Percentiles rank a stretch among this genome's conserved stretches.
phyloP scores from a whole-genome alignment of 2,888 invertebrate species.

The Pollenia griseotomentosa region DNA sequence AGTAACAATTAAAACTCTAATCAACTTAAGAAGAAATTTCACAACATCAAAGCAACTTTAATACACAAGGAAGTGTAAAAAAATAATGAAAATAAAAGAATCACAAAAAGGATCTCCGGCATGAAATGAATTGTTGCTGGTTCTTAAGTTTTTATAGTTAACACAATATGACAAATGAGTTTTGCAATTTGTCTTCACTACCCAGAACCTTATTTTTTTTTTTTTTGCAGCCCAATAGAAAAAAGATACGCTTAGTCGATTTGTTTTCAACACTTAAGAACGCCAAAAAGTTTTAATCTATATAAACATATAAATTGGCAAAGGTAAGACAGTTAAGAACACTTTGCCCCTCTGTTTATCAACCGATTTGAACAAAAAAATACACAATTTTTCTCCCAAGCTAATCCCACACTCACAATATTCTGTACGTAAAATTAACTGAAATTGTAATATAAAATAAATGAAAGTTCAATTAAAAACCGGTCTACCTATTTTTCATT shows the following conservation, averaged over 20 bases:
- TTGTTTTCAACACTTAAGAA: neutral
- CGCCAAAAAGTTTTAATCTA: too few relatives aligned
- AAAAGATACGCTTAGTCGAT: neutral
- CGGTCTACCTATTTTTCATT: too few relatives aligned
- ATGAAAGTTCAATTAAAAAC: too few relatives aligned
- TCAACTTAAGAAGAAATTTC: conserved; percentile 24
- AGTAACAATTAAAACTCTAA: conserved; percentile 42
- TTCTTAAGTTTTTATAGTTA: neutral
- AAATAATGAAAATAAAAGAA: neutral
- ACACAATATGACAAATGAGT: conserved; percentile 61
- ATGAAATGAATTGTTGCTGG: conserved; percentile 25
- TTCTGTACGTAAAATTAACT: too few relatives aligned
- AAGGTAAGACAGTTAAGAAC: too few relatives aligned
- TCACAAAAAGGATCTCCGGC: neutral
- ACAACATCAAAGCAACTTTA: neutral
- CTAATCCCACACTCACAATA: too few relatives aligned
- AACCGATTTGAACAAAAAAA: too few relatives aligned
- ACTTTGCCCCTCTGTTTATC: too few relatives aligned
- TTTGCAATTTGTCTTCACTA: conserved; percentile 51
- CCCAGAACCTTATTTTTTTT: neutral
- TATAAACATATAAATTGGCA: too few relatives aligned
- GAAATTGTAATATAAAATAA: too few relatives aligned
- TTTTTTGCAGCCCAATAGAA: neutral
- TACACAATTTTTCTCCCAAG: too few relatives aligned
- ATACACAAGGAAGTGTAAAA: neutral